Percentiles rank a stretch among this genome's conserved stretches.
These are phyloP conservation scores for Enteromius thamalakanensis DNA, from an alignment of 2,797 vertebrate genomes.

Conservation along the genomic window DNA sequence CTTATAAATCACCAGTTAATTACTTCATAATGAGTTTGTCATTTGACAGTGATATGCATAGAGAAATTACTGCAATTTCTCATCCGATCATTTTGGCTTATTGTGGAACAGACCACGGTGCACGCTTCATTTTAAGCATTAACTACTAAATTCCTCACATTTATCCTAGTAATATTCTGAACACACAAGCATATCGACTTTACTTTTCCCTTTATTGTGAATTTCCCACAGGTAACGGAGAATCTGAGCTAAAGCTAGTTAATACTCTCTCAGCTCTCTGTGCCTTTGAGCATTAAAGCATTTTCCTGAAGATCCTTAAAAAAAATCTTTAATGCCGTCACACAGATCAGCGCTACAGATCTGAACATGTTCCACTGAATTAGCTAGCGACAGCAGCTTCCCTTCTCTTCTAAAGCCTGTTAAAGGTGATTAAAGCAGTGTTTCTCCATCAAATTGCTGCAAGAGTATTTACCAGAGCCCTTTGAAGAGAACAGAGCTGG, in stretches of 20 bases:
- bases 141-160: neutral
- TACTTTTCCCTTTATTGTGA: conserved; percentile 75
- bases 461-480: neutral
- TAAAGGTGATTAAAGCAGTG: conserved; percentile 44
- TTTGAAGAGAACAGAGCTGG: neutral
- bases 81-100: neutral
- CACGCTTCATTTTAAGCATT: neutral
- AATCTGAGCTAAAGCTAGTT: conserved; percentile 42
- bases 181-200: conserved; percentile 81
- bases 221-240: conserved; percentile 77
- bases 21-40: conserved; percentile 25
- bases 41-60: conserved; percentile 28
- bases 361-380: conserved; percentile 78
- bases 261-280: conserved; percentile 45
- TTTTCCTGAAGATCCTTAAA: conserved; percentile 75
- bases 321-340: conserved; percentile 74
- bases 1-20: conserved; percentile 31
- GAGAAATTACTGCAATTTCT: neutral
- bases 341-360: conserved; percentile 79
- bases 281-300: conserved; percentile 58
- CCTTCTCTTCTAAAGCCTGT: conserved; percentile 37
- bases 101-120: neutral
- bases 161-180: conserved; percentile 65
- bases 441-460: conserved; percentile 28
- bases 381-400: conserved; percentile 72